Base-by-base conservation (phyloP, 1,140 invertebrate species). In the Monomorium pharaonis region DNA sequence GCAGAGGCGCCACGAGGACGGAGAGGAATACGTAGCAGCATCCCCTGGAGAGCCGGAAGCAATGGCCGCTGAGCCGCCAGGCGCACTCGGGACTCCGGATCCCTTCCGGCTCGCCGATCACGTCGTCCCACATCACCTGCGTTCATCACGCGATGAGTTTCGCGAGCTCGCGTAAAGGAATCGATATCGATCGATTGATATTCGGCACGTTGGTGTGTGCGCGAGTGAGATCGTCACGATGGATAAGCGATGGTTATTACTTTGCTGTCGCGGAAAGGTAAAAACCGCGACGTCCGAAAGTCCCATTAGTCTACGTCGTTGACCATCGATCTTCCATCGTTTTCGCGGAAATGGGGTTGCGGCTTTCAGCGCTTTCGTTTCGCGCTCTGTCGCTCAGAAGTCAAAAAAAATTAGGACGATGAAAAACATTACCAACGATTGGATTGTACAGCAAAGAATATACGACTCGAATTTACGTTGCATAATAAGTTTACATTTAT, bases 61-160 rank as follows among this genome's bases (percentile, higher is more conserved):
- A 97, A 56, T 96, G 95, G 87, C 96, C 96, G 84, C 97, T 97
- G 18, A 97, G 94, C 33, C 96, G 95, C 97, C 97, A 98, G 44
- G 97, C 97, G 92, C 97, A 97, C 92, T 97, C 96, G 2, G 97
- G 96, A 87, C 97, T 97, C 54, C 97, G 95, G 6, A 97, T 96
- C 3, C 96, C 97, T 77, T 97, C 96, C 7, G 97, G 97, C 94
- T 98, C 97, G 0, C 97, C 97, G 44, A 98, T 96, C 58, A 98
- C 96, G 89, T 98, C 97, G 86, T 97, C 97, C 96, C 97, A 98
- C 87, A 96, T 95, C 85, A 97, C 96, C 97, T 98, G 93, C 33
- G 7, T 76, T n/a, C 2, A n/a, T n/a, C 47, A 24, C 9, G 24
- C 12, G 69, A 74, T 14, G 24, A 27, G 49, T 54, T 37, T 37